phyloP scores from a whole-genome alignment of 2,888 invertebrate species.

The Drosophila maculinotata region DNA sequence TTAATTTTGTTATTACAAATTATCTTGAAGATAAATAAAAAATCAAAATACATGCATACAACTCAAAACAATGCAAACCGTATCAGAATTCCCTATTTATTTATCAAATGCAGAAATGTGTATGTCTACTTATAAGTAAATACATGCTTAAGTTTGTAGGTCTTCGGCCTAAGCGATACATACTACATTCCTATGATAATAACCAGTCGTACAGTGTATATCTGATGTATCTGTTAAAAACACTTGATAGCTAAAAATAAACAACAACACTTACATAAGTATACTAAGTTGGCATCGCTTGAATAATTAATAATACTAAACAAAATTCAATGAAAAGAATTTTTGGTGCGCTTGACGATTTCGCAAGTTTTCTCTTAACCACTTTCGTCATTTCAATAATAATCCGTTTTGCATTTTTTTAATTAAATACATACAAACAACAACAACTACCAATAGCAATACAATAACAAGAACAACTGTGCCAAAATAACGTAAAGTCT shows the following conservation, averaged over 20 bases:
- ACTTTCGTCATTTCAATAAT: conserved; percentile 47
- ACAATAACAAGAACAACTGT: conserved; percentile 36
- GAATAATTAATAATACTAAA: conserved; percentile 58
- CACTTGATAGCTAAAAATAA: conserved; percentile 39
- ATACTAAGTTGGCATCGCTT: conserved; percentile 83
- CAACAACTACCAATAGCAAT: conserved; percentile 15
- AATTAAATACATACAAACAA: conserved; percentile 34
- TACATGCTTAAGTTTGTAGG: conserved; percentile 14
- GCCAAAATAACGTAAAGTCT: conserved; percentile 41
- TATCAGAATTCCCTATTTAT: conserved; percentile 23
- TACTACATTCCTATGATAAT: conserved; percentile 18
- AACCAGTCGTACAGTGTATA: conserved; percentile 28
- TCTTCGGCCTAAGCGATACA: conserved; percentile 19
- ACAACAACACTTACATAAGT: conserved; percentile 31
- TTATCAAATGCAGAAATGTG: conserved; percentile 22
- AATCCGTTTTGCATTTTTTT: conserved; percentile 73
- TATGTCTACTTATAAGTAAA: conserved; percentile 13
- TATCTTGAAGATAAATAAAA: conserved; percentile 51
- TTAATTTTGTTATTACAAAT: conserved; percentile 63
- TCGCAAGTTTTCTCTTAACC: conserved; percentile 48
- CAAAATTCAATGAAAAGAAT: conserved; percentile 28
- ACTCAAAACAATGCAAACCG: conserved; percentile 3
- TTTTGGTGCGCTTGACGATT: conserved; percentile 21
- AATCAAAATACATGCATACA: conserved; percentile 5
- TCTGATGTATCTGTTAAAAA: conserved; percentile 54